Evolutionary conservation across 2,797 vertebrate genomes (phyloP), one percentile per base, ranked within the genome.

Genomic region (Gobio occitaniae): DNA sequence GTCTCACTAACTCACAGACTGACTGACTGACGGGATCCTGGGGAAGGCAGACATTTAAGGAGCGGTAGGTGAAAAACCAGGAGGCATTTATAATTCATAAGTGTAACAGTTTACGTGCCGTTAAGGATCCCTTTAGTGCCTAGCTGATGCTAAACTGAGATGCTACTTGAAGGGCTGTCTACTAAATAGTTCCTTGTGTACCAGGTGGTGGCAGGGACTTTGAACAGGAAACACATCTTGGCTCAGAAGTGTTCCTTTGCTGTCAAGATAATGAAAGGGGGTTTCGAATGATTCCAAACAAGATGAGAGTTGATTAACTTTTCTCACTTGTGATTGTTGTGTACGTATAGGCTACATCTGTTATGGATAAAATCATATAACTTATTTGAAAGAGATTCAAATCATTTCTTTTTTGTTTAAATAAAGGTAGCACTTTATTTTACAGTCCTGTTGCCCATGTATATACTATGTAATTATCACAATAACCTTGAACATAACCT

Each of bases 131-230:
- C 94, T 92, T 91, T 89, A 92, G 94, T 93, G 93, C 92, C 88
- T 84, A 91, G 93, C 93, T 95, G 94, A 96, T 94, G 94, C 91
- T 95, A 94, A 96, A 94, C 94, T 94, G 93, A 93, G 94, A 95
- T 95, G 95, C 94, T 95, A 95, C 91, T 94, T 95, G 94, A 95
- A 94, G 93, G 92, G 93, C 93, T 95, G 94, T 93, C 93, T 94
- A 93, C 93, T 96, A 96, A 96, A 96, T 95, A 95, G 93, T 95
- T 95, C 91, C 95, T 95, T 95, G 94, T 96, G 94, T 96, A 95
- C 92, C 95, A 92, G 94, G 92, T 95, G 94, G 94, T 92, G 94
- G 93, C 92, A 90, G 94, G 93, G 95, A 94, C 93, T 95, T 94
- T 94, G 93, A 94, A 93, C 92, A 94, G 94, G 93, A 95, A 95